Percentiles rank a stretch among this genome's conserved stretches.
Evolutionary conservation across 23 tunicate species (phyloP).

Genomic region (Corella eumyota): DNA sequence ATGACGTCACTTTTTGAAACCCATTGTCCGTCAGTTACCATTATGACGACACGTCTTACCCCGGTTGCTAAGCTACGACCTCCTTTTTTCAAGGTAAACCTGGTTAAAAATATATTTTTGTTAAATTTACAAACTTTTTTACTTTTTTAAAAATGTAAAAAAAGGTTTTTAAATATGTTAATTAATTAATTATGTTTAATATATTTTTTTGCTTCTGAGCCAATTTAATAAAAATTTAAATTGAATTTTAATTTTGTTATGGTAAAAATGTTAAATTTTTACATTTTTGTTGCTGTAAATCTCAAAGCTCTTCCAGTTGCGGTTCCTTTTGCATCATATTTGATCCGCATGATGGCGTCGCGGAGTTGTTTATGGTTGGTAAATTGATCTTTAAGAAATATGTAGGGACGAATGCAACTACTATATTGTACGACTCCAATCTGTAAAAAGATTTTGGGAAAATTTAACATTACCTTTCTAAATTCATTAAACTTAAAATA

Average conservation of each 20-base stretch:
- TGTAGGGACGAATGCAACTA: conserved; percentile 21
- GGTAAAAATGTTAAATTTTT: too few species aligned
- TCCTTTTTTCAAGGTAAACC: conserved; percentile 18
- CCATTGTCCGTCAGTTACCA: conserved; percentile 31
- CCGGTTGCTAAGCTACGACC: conserved; percentile 2
- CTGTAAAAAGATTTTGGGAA: conserved; percentile 1
- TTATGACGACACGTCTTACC: conserved; percentile 4
- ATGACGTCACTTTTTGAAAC: not conserved
- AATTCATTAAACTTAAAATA: too few species aligned
- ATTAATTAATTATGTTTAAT: too few species aligned
- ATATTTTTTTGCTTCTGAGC: too few species aligned
- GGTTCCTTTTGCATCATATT: conserved; percentile 27
- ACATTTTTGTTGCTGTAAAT: conserved; percentile 10
- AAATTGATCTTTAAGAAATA: conserved; percentile 3
- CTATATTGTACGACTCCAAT: conserved; percentile 27
- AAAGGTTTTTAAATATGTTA: too few species aligned
- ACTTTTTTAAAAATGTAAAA: too few species aligned
- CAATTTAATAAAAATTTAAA: too few species aligned
- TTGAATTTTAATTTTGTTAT: too few species aligned
- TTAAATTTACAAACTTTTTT: too few species aligned
- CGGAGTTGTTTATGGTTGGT: conserved; percentile 13
- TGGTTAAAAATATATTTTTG: not conserved
- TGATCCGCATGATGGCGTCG: conserved; percentile 24
- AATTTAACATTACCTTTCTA: too few species aligned
- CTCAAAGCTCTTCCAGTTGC: conserved; percentile 10